phyloP scores from a whole-genome alignment of 1,140 invertebrate genomes.

The Theocolax elegans region DNA sequence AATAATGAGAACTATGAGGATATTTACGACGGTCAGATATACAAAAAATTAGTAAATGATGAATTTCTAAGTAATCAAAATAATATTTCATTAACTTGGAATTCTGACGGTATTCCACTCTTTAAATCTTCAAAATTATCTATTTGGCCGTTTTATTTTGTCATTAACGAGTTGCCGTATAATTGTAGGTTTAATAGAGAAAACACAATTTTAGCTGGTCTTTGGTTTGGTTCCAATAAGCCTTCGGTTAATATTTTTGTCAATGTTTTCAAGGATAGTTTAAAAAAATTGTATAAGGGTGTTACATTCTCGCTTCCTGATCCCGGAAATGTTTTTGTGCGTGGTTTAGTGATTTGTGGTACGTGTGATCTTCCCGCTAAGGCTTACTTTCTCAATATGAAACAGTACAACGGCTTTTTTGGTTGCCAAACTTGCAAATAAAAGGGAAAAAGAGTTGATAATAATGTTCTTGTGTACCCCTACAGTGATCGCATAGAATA shows the following conservation, averaged over 20 bases:
- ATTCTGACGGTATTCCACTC: slow-evolving; percentile 49
- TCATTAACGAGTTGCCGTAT: no score
- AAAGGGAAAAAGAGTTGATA: background rate
- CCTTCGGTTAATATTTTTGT: slow-evolving; percentile 28
- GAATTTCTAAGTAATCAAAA: slow-evolving; percentile 11
- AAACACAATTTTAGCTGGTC: slow-evolving; percentile 35
- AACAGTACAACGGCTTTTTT: slow-evolving; percentile 32
- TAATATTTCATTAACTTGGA: slow-evolving; percentile 44
- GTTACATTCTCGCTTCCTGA: slow-evolving; percentile 3
- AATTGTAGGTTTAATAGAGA: slow-evolving; percentile 33
- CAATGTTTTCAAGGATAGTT: background rate
- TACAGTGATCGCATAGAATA: background rate
- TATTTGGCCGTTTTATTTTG: no score
- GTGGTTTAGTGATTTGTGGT: slow-evolving; percentile 18
- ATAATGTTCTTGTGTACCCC: no score
- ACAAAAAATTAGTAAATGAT: slow-evolving; percentile 15
- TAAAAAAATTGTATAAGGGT: slow-evolving; percentile 17
- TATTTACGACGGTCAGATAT: slow-evolving; percentile 41
- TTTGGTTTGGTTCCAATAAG: slow-evolving; percentile 31
- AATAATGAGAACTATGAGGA: slow-evolving; percentile 20
- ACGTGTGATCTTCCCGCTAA: no score
- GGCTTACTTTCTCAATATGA: no score
- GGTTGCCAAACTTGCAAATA: slow-evolving; percentile 29
- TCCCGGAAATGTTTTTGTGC: background rate
- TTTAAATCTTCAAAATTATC: no score